Evolutionary conservation across 2,113 vertebrate genomes (phyloP).

Genomic region (Nerophis ophidion): DNA sequence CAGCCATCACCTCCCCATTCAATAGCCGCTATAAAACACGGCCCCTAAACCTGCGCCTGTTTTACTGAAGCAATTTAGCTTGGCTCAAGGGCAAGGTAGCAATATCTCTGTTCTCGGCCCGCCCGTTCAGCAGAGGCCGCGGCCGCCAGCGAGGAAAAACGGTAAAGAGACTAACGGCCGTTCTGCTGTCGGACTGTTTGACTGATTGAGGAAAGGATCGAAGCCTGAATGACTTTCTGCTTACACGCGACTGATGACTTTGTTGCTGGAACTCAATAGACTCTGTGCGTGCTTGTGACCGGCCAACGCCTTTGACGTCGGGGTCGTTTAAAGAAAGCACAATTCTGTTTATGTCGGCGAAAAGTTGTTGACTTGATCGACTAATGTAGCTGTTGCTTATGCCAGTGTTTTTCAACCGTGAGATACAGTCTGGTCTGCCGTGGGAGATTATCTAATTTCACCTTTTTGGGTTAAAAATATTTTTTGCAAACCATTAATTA

Average conservation of each 20-base stretch:
- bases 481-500: too few species aligned
- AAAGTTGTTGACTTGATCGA: background rate
- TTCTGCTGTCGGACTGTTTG: conserved; percentile 32
- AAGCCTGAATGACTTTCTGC: conserved; percentile 25
- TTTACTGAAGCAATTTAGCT: conserved; percentile 62
- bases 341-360: background rate
- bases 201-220: conserved; percentile 46
- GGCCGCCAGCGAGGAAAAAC: background rate
- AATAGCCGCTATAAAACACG: conserved; percentile 50
- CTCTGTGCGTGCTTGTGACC: conserved; percentile 9
- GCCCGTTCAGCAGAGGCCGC: conserved; percentile 17
- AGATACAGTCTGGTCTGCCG: too few species aligned
- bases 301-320: conserved; percentile 10
- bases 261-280: conserved; percentile 7
- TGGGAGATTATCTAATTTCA: too few species aligned
- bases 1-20: conserved; percentile 35
- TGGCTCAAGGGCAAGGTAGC: conserved; percentile 66
- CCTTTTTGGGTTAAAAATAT: too few species aligned
- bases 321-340: background rate
- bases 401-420: background rate
- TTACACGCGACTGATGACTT: conserved; percentile 40
- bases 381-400: too few species aligned
- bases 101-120: conserved; percentile 35
- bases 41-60: conserved; percentile 58
- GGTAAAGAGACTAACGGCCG: conserved; percentile 6